Conservation (phyloP, 2,888 invertebrate genomes). For the Andrena chrysosceles region DNA sequence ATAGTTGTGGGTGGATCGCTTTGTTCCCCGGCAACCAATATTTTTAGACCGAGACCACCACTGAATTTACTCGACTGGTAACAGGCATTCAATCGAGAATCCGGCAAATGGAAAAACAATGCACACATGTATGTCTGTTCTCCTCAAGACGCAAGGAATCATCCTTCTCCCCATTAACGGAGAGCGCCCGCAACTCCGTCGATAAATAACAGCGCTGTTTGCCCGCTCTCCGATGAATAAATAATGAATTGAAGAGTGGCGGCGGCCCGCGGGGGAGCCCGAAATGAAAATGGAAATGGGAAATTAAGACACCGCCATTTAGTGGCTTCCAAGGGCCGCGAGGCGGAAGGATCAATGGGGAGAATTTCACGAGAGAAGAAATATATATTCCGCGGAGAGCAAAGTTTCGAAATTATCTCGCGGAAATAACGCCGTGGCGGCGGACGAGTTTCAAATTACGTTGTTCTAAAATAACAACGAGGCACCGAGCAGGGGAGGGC, state of each 20-base stretch:
- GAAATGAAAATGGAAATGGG: constrained; percentile 30
- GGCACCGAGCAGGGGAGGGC: neutral
- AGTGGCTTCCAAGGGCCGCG: neutral
- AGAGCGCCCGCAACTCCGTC: neutral
- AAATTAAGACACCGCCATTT: constrained; percentile 32
- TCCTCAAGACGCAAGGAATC: too few species aligned
- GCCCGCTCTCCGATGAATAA: neutral
- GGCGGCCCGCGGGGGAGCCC: constrained; percentile 4
- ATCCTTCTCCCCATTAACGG: too few species aligned
- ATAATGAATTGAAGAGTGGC: constrained; percentile 20
- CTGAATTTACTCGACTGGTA: too few species aligned
- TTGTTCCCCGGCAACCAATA: too few species aligned
- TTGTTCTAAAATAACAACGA: constrained; percentile 21
- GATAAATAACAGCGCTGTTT: constrained; percentile 1
- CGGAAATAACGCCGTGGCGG: neutral
- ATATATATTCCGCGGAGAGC: neutral
- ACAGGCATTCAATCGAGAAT: too few species aligned
- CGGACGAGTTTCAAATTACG: constrained; percentile 4
- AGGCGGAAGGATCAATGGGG: neutral
- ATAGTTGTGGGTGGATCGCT: too few species aligned
- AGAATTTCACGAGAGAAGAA: constrained; percentile 13
- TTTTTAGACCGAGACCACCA: too few species aligned
- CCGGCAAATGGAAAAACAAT: too few species aligned
- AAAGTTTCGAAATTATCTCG: constrained; percentile 13
- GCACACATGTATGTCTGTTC: too few species aligned